Evolutionary conservation across 2,888 invertebrate species (phyloP), one percentile per base, ranked within the genome.

Genomic region (Phrixothrix hirtus): DNA sequence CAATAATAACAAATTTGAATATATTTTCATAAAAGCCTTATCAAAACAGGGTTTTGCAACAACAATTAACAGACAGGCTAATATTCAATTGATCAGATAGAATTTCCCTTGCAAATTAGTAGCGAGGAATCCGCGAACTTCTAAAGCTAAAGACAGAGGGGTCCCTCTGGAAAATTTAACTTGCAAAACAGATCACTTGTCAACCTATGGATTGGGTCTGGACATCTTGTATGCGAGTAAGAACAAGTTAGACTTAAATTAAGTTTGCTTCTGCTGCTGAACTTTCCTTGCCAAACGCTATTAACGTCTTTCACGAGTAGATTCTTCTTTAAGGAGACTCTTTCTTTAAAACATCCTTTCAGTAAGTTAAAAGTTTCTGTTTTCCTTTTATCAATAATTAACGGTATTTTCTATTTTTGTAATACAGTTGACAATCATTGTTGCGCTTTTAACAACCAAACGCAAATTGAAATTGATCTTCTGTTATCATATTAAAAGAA

Each of bases 151-250:
- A 56, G 57, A 51, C 54, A 51, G 46, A 39, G 45, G 54, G 56
- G 53, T 55, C 49, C 51, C 61, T 56, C 45, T 45, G 59, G 47
- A 52, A 58, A 66, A 70, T 71, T 69, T 70, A 64, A 70, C 69
- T 72, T 71, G 70, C 70, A 69, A 71, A 70, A 67, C 66, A 67
- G 68, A 69, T 68, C 69, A 68, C 66, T 68, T 67, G 68, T 69
- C 68, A 67, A 65, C 57, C 60, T 57, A 55, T 57, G 58, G 57
- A 58, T 60, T 53, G 58, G 55, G 46, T 57, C 56, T 60, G 64
- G 64, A 66, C 67, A 64, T 66, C 65, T 68, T 65, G 65, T 65
- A 64, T 63, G 65, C 67, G 62, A 59, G 44, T 61, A 59, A 63
- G 65, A 68, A 63, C 66, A 62, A 69, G 67, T 69, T 69, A 67